Conservation (phyloP, 2,888 invertebrate species). For the Phyllotreta striolata region DNA sequence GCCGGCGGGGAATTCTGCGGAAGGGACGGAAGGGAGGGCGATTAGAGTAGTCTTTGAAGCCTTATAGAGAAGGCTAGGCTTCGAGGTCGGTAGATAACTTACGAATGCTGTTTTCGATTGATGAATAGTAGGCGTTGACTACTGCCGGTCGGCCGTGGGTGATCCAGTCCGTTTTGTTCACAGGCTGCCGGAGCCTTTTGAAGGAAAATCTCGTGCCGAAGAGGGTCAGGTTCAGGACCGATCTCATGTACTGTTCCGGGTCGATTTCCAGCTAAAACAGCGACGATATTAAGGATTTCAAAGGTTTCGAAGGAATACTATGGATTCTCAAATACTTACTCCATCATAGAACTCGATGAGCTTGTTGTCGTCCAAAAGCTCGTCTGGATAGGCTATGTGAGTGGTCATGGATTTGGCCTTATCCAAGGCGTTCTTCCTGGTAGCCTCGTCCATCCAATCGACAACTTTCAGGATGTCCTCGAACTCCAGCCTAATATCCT, state of each 20-base stretch:
- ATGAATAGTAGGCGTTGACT: conserved; percentile 87
- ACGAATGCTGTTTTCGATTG: conserved; percentile 89
- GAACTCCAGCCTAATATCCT: conserved; percentile 84
- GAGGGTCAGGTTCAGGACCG: conserved; percentile 78
- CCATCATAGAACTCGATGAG: conserved; percentile 80
- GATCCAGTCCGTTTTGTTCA: conserved; percentile 87
- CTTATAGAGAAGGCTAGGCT: background rate
- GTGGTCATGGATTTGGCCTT: conserved; percentile 86
- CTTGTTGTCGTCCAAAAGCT: conserved; percentile 82
- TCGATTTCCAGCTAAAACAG: conserved; percentile 72
- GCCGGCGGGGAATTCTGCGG: conserved; percentile 89
- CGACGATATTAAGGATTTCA: background rate
- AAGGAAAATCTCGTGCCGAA: conserved; percentile 85
- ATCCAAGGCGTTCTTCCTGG: conserved; percentile 77
- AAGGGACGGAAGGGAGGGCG: background rate
- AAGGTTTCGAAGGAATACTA: background rate
- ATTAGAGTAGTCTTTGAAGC: background rate
- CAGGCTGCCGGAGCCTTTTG: conserved; percentile 77
- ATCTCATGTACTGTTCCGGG: conserved; percentile 75
- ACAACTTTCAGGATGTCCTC: conserved; percentile 78
- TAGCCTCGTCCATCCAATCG: conserved; percentile 93
- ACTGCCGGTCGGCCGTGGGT: conserved; percentile 84
- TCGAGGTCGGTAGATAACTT: conserved; percentile 60
- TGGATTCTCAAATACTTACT: conserved; percentile 59
- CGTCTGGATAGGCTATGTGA: conserved; percentile 93